Percentiles rank a stretch among this genome's conserved stretches.
phyloP scores from a whole-genome alignment of 1,140 invertebrate species.

The Aleiodes sp. region DNA sequence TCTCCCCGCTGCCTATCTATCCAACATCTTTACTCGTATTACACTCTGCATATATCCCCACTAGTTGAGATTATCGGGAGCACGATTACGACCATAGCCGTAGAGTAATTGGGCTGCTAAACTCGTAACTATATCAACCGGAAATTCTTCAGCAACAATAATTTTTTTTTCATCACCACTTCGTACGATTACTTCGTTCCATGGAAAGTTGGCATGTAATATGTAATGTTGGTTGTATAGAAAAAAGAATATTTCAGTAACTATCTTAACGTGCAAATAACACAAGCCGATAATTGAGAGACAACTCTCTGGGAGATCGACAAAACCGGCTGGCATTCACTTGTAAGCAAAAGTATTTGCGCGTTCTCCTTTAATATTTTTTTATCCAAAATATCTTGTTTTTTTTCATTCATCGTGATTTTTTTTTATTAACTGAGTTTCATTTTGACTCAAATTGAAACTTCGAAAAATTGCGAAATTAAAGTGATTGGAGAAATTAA shows the following conservation, averaged over 20 bases:
- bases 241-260: neutral
- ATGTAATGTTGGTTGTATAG: neutral
- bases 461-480: too few species aligned
- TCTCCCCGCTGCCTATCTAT: too few species aligned
- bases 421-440: neutral
- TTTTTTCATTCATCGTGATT: neutral
- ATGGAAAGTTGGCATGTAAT: neutral
- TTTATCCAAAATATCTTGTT: neutral
- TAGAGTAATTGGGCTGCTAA: neutral
- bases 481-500: too few species aligned
- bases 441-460: neutral
- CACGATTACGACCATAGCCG: neutral
- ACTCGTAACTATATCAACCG: neutral
- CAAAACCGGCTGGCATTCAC: conserved; percentile 25
- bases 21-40: conserved; percentile 10
- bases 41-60: neutral
- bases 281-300: conserved; percentile 18
- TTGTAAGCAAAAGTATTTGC: conserved; percentile 7
- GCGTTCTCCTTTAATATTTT: conserved; percentile 7
- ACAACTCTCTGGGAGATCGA: conserved; percentile 11
- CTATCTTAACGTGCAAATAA: neutral
- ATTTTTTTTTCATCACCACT: neutral
- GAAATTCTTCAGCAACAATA: neutral
- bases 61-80: conserved; percentile 14
- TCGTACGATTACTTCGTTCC: neutral